Base-by-base conservation (phyloP, 1,140 invertebrate genomes). In the Ooceraea biroi region DNA sequence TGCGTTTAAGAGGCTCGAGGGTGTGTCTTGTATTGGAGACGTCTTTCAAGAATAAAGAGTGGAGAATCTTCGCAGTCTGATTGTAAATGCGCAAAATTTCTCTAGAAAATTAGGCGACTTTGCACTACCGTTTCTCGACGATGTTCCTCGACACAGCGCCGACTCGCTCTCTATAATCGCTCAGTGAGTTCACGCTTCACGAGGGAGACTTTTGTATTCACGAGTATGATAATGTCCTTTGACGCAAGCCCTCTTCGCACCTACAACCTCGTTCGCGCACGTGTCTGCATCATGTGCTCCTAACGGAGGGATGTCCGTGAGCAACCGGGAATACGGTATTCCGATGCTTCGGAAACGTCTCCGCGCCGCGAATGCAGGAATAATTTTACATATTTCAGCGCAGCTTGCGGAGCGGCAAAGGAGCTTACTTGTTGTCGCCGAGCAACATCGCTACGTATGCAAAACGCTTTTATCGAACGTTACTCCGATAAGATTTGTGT, bases 371-470 rank as follows among this genome's bases (percentile, higher is more conserved):
- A 80, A 57, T 80, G 36, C 65, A 7, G 4, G 76, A 80, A 80
- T 71, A 71, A 80, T 71, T 80, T 80, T 71, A 71, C 76, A 80
- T 80, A 80, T 80, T 57, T 80, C 65, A 80, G 27, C 27, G 27
- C 55, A 50, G 30, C 61, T 71, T 19, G 36, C 17, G 3, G 76
- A 11, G 41, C 48, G 48, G 68, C 76, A 71, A 80, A 80, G 76
- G 27, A 19, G 22, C 76, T 80, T 80, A 80, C 65, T 50, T 71
- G 76, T 80, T 71, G 65, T 80, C 76, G 69, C 69, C 44, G 72
- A 19, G 36, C 11, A 69, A 30, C 50, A 36, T 63, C 57, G 57
- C 57, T n/a, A n/a, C 19, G 50, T 58, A 58, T 71, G 65, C 25
- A 69, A 69, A 80, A 46, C 41, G 41, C 36, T 71, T 71, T 80